Percentiles rank a stretch among this genome's conserved stretches.
Conservation (phyloP, 2,888 invertebrate species). For the Ophion costatus region DNA sequence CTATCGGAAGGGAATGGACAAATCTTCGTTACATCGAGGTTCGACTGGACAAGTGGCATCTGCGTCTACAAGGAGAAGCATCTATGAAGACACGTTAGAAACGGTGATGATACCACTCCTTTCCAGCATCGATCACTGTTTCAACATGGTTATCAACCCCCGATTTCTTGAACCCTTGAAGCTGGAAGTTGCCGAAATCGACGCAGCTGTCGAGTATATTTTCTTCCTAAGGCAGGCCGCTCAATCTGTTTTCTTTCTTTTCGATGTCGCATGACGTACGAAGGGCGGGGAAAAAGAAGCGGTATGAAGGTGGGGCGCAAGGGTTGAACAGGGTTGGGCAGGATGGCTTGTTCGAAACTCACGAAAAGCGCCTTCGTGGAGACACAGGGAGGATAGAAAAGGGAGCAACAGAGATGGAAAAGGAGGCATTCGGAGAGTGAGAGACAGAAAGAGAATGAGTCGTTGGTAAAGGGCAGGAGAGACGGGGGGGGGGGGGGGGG, state of each 20-base stretch:
- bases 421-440: neutral
- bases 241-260: slow-evolving; percentile 30
- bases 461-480: slow-evolving; percentile 3
- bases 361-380: slow-evolving; percentile 57
- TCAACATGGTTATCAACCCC: slow-evolving; percentile 19
- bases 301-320: slow-evolving; percentile 12
- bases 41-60: neutral
- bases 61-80: neutral
- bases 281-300: slow-evolving; percentile 13
- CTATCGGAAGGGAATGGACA: no score
- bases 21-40: no score
- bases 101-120: neutral
- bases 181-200: slow-evolving; percentile 32
- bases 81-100: neutral
- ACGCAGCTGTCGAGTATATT: slow-evolving; percentile 31
- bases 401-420: slow-evolving; percentile 12
- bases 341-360: slow-evolving; percentile 53
- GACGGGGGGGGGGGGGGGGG: slow-evolving; percentile 1
- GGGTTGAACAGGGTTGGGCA: slow-evolving; percentile 43
- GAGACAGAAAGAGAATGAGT: slow-evolving; percentile 11
- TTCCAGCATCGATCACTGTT: slow-evolving; percentile 8
- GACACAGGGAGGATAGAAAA: slow-evolving; percentile 29
- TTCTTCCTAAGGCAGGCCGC: neutral
- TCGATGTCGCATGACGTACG: slow-evolving; percentile 11
- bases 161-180: slow-evolving; percentile 11